phyloP scores from a whole-genome alignment of 1,140 invertebrate genomes.

The Eupeodes corollae region DNA sequence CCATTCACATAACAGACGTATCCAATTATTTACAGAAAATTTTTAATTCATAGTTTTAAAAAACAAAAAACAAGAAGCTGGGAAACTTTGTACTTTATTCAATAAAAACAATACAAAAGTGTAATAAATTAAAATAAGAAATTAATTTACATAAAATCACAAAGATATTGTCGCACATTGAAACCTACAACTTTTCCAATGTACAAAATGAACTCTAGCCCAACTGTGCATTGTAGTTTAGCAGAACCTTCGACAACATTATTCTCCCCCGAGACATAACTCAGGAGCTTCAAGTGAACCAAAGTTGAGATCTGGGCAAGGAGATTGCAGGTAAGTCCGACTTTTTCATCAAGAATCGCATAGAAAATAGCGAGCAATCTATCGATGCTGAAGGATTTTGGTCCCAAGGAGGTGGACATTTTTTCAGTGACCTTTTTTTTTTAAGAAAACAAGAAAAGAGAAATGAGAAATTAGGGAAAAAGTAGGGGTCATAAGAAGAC shows the following conservation, averaged over 20 bases:
- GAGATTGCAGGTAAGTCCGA: constrained; percentile 72
- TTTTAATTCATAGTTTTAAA: constrained; percentile 12
- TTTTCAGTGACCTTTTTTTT: constrained; percentile 38
- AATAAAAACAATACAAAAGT: not conserved
- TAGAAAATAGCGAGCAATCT: constrained; percentile 84
- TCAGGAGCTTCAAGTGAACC: constrained; percentile 56
- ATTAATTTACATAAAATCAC: constrained; percentile 48
- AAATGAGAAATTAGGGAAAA: constrained; percentile 1
- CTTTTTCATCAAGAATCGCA: constrained; percentile 72
- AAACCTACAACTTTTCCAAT: constrained; percentile 60
- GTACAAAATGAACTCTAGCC: constrained; percentile 54
- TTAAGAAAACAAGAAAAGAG: constrained; percentile 9
- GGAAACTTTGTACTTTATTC: not conserved
- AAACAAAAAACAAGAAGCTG: not conserved
- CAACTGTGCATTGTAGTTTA: constrained; percentile 64
- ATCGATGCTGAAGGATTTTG: constrained; percentile 71
- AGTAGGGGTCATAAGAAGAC: not conserved
- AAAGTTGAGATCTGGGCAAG: constrained; percentile 66
- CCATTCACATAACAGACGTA: constrained; percentile 32
- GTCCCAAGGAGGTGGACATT: constrained; percentile 53
- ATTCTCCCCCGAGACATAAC: constrained; percentile 47
- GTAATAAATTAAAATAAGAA: not conserved
- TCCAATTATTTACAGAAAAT: constrained; percentile 33
- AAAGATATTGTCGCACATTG: constrained; percentile 62
- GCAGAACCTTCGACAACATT: constrained; percentile 47